Conservation (phyloP, 2,113 vertebrate genomes). For the Corvus cornix region DNA sequence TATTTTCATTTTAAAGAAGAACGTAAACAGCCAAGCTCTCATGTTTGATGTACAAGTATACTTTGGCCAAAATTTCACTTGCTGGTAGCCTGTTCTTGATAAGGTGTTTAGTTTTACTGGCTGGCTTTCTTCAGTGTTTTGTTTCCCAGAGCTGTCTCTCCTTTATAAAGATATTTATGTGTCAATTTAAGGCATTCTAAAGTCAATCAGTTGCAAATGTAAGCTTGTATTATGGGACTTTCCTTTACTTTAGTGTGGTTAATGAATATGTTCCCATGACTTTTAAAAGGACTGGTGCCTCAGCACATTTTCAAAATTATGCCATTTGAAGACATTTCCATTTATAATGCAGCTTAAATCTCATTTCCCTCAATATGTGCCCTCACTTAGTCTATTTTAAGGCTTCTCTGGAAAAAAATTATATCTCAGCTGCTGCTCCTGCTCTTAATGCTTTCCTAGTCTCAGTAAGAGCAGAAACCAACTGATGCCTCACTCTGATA, state of each 20-base stretch:
- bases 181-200: conserved; percentile 14
- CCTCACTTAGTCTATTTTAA: conserved; percentile 44
- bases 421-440: neutral
- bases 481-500: neutral
- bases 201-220: conserved; percentile 28
- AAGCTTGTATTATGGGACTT: neutral
- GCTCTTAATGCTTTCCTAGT: conserved; percentile 18
- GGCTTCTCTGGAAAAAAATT: neutral
- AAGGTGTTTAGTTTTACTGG: neutral
- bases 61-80: neutral
- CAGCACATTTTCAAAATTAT: conserved; percentile 48
- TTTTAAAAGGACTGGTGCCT: conserved; percentile 49
- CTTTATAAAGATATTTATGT: neutral
- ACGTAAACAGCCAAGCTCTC: neutral
- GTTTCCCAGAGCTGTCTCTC: neutral
- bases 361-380: conserved; percentile 52
- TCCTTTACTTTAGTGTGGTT: conserved; percentile 21
- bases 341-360: conserved; percentile 60
- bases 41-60: neutral
- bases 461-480: conserved; percentile 11
- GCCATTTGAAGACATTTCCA: conserved; percentile 40
- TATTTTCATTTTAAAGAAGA: neutral
- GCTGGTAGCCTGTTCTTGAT: neutral
- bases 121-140: neutral
- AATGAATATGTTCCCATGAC: conserved; percentile 42